Conservation (phyloP, 2,888 invertebrate genomes). For the Amaurobius ferox region DNA sequence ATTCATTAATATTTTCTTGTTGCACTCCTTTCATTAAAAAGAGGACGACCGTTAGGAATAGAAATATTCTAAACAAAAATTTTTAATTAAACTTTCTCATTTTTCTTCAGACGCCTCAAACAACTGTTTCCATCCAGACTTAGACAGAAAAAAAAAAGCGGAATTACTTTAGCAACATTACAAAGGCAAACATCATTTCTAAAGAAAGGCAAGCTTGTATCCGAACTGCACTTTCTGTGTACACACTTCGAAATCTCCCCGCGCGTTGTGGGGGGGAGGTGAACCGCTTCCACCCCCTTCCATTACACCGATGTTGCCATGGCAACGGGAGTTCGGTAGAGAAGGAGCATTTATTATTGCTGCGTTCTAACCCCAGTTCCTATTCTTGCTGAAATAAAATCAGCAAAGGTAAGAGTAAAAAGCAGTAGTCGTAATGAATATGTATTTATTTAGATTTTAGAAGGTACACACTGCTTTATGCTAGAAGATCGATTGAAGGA, state of each 20-base stretch:
- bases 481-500: too few species aligned
- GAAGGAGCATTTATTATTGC: neutral
- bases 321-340: neutral
- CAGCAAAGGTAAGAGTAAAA: slow-evolving; percentile 5
- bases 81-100: slow-evolving; percentile 9
- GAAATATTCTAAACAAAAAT: slow-evolving; percentile 4
- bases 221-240: slow-evolving; percentile 9
- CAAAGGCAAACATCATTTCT: slow-evolving; percentile 16
- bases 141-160: neutral
- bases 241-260: slow-evolving; percentile 6
- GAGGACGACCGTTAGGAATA: neutral
- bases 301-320: neutral
- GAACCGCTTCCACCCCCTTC: neutral
- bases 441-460: neutral
- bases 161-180: neutral
- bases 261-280: neutral
- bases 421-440: slow-evolving; percentile 6
- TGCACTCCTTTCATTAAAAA: neutral
- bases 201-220: slow-evolving; percentile 11
- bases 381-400: neutral
- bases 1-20: slow-evolving; percentile 1
- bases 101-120: slow-evolving; percentile 3
- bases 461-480: too few species aligned
- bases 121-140: neutral
- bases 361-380: neutral